These are phyloP conservation scores for Chloropsis cyanopogon DNA, from an alignment of 2,113 vertebrate species.

Conservation along the genomic window DNA sequence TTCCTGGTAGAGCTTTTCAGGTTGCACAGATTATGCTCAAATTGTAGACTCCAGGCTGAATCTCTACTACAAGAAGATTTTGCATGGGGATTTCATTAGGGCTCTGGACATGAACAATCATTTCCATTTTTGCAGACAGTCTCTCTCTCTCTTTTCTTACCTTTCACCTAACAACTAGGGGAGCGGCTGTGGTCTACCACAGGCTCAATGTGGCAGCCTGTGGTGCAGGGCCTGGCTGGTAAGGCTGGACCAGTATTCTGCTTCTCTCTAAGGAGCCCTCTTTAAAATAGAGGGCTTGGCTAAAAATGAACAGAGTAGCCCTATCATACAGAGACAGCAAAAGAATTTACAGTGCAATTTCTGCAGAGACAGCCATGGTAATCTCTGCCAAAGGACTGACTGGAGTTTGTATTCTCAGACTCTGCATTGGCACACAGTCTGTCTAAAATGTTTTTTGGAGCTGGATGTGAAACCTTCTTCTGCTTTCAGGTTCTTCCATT, in stretches of 20 bases:
- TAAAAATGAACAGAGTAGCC: background rate
- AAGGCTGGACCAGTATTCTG: background rate
- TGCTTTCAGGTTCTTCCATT: conserved; percentile 37
- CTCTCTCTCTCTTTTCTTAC: background rate
- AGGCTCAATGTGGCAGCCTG: background rate
- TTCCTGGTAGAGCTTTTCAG: background rate
- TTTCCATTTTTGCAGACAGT: background rate
- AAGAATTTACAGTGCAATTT: background rate
- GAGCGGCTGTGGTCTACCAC: background rate
- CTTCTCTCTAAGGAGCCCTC: background rate
- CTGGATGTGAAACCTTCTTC: background rate
- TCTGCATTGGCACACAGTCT: background rate
- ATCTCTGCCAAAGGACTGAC: background rate
- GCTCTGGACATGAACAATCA: background rate
- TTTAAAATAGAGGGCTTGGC: background rate
- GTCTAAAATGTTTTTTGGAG: background rate
- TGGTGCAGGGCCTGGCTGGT: background rate
- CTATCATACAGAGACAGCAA: background rate
- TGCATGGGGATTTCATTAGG: background rate
- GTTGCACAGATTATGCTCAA: background rate
- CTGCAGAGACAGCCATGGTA: background rate
- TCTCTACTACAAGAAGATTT: background rate
- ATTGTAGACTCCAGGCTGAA: background rate
- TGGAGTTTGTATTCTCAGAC: background rate
- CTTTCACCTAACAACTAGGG: background rate